Conservation (phyloP, 1,140 invertebrate species). For the Phortica variegata region DNA sequence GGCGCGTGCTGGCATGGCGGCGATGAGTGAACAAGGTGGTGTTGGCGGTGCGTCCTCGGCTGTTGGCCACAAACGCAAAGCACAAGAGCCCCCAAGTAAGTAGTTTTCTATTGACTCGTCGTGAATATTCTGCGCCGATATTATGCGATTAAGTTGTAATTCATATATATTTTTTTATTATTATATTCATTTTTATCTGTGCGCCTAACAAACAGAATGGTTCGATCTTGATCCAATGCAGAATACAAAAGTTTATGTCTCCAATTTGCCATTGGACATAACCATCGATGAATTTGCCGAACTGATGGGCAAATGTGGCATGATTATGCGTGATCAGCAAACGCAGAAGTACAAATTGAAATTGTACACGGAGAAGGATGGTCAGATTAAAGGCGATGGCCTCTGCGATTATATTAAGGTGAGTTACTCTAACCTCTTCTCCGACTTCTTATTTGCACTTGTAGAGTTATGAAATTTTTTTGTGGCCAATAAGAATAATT, state of each 20-base stretch:
- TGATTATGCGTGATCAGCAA: slow-evolving; percentile 85
- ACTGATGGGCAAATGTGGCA: slow-evolving; percentile 95
- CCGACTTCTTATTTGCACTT: neutral
- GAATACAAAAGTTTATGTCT: slow-evolving; percentile 97
- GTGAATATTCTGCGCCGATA: neutral
- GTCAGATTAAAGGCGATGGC: slow-evolving; percentile 92
- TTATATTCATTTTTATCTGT: no score
- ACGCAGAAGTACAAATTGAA: slow-evolving; percentile 90
- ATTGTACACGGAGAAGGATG: slow-evolving; percentile 83
- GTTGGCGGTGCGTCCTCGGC: slow-evolving; percentile 5
- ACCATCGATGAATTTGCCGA: slow-evolving; percentile 88
- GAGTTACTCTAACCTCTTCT: slow-evolving; percentile 25
- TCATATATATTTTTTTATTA: neutral
- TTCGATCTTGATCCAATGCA: slow-evolving; percentile 90
- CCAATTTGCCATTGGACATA: slow-evolving; percentile 85
- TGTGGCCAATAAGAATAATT: no score
- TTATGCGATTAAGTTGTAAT: neutral
- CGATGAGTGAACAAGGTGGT: slow-evolving; percentile 35
- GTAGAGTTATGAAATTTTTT: neutral
- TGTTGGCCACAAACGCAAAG: slow-evolving; percentile 52
- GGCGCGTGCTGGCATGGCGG: slow-evolving; percentile 21
- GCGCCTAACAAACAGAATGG: slow-evolving; percentile 83
- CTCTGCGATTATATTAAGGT: slow-evolving; percentile 96
- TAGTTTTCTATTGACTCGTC: neutral
- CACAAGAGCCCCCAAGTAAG: slow-evolving; percentile 57